These are phyloP conservation scores for Scolopax mira DNA, from an alignment of 2,113 vertebrate species.

Conservation along the genomic window DNA sequence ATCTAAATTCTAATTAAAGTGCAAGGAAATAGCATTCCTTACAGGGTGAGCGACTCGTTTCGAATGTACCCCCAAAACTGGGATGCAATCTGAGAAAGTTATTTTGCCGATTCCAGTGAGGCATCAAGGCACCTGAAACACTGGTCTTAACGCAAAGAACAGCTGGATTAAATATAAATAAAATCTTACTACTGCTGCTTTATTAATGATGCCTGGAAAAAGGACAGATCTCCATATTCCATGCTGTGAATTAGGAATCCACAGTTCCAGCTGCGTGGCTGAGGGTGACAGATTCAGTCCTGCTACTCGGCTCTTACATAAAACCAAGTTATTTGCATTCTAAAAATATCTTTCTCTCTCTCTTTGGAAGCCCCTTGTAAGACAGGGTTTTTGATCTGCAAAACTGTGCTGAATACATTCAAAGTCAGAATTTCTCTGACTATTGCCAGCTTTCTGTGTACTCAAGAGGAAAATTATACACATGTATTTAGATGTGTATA, in stretches of 20 bases:
- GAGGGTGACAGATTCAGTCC: background rate
- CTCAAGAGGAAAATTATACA: background rate
- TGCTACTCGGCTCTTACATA: background rate
- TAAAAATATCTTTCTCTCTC: background rate
- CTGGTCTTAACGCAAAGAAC: background rate
- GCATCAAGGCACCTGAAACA: background rate
- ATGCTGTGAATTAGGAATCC: background rate
- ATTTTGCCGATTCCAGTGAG: background rate
- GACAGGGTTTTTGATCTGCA: background rate
- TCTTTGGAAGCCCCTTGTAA: background rate
- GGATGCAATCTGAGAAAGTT: background rate
- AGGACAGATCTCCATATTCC: background rate
- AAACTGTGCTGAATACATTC: background rate
- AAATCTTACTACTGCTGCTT: background rate
- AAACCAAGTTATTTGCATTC: background rate
- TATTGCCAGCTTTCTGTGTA: background rate
- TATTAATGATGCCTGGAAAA: background rate
- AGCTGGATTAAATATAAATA: background rate
- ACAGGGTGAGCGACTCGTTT: background rate
- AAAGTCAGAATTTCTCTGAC: background rate
- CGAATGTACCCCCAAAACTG: background rate
- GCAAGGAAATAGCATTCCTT: background rate
- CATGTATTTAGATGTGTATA: background rate
- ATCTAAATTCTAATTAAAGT: background rate
- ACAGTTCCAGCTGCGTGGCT: background rate